Evolutionary conservation across 2,888 invertebrate species (phyloP).

Genomic region (Lordiphosa andalusiaca): DNA sequence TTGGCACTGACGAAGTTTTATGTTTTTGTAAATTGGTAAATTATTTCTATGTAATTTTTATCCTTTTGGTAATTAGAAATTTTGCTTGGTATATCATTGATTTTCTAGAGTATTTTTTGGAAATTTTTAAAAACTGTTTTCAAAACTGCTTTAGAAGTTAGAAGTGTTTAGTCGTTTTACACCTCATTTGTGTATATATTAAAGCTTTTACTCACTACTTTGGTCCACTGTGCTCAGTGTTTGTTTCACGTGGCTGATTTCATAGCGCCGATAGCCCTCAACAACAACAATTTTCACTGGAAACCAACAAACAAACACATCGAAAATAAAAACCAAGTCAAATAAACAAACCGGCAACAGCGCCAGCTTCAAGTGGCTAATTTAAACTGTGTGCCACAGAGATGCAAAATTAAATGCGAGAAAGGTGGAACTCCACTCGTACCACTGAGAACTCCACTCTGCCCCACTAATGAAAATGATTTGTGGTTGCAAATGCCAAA

Average conservation of each 20-base stretch:
- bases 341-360: slow-evolving; percentile 17
- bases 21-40: too few species aligned
- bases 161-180: too few species aligned
- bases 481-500: too few species aligned
- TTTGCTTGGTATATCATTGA: too few species aligned
- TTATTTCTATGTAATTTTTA: too few species aligned
- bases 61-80: too few species aligned
- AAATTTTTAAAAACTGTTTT: too few species aligned
- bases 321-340: slow-evolving; percentile 4
- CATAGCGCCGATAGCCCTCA: slow-evolving; percentile 32
- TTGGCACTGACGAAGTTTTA: too few species aligned
- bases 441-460: background rate
- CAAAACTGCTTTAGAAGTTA: too few species aligned
- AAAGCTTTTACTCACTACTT: too few species aligned
- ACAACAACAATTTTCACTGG: slow-evolving; percentile 25
- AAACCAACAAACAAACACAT: slow-evolving; percentile 35
- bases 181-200: too few species aligned
- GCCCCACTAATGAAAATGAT: background rate
- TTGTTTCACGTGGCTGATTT: slow-evolving; percentile 49
- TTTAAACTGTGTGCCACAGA: slow-evolving; percentile 14
- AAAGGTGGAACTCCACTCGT: background rate
- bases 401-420: slow-evolving; percentile 3
- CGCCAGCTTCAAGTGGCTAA: background rate
- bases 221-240: slow-evolving; percentile 19
- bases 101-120: too few species aligned